Evolutionary conservation across 2,113 vertebrate species (phyloP).

Genomic region (Psilopsiagon aurifrons): DNA sequence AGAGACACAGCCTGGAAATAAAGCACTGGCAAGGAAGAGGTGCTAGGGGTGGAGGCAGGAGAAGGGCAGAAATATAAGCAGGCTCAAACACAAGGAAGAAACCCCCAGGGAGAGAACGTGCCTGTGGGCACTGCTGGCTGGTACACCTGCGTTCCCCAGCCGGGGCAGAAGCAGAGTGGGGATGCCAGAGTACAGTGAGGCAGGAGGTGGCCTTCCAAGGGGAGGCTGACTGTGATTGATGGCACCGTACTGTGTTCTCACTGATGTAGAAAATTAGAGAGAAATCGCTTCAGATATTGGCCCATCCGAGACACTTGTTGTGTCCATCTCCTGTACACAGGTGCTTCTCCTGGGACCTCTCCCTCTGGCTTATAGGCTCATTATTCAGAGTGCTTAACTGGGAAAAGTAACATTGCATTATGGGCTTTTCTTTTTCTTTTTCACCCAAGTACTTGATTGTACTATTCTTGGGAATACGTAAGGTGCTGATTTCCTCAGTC

Average conservation of each 20-base stretch:
- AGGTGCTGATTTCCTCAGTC: neutral
- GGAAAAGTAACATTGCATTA: neutral
- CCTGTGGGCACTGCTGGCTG: accelerated
- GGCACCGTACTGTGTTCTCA: conserved; percentile 1
- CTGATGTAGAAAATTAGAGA: conserved; percentile 73
- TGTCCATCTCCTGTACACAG: neutral
- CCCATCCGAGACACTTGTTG: neutral
- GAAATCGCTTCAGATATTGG: neutral
- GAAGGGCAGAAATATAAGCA: neutral
- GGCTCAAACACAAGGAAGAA: accelerated
- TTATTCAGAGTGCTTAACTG: conserved; percentile 41
- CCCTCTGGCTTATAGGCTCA: neutral
- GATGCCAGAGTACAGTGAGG: accelerated
- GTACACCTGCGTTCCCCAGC: neutral
- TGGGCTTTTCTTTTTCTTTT: neutral
- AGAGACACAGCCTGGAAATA: neutral
- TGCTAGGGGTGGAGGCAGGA: neutral
- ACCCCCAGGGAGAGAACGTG: neutral
- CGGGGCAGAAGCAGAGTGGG: accelerated
- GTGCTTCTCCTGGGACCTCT: neutral
- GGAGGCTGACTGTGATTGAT: conserved; percentile 52
- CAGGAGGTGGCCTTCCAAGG: neutral
- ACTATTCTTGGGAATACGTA: neutral
- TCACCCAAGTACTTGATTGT: neutral
- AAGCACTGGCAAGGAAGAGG: neutral